phyloP scores from a whole-genome alignment of 2,113 vertebrate species.

The Sebastes schlegelii region DNA sequence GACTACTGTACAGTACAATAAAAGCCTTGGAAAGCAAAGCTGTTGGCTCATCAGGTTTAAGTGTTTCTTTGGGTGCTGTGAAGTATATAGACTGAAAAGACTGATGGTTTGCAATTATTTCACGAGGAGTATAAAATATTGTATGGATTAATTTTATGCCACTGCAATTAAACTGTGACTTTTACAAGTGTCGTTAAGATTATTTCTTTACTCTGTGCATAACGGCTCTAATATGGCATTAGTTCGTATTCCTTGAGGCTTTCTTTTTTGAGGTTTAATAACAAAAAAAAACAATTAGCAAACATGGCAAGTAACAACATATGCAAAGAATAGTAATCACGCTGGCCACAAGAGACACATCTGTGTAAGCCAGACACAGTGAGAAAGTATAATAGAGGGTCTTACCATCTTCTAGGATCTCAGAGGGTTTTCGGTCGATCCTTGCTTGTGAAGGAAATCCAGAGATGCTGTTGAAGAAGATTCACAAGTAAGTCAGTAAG shows the following conservation, averaged over 20 bases:
- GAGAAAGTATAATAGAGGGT: background rate
- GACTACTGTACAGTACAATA: conserved; percentile 13
- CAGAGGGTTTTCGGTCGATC: background rate
- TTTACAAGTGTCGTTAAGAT: conserved; percentile 35
- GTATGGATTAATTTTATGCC: conserved; percentile 37
- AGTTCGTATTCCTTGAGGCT: background rate
- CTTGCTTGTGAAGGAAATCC: conserved; percentile 7
- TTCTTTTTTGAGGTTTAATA: background rate
- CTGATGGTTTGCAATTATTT: conserved; percentile 28
- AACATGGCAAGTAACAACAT: background rate
- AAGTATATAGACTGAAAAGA: conserved; percentile 27
- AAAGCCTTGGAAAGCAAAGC: conserved; percentile 39
- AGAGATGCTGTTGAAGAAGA: conserved; percentile 11
- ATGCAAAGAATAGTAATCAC: background rate
- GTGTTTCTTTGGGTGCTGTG: conserved; percentile 35
- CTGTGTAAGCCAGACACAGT: background rate
- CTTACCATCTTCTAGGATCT: conserved; percentile 4
- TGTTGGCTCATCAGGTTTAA: conserved; percentile 46
- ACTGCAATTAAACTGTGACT: conserved; percentile 37
- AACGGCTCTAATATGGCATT: conserved; percentile 13
- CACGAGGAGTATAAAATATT: conserved; percentile 35
- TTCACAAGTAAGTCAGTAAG: background rate
- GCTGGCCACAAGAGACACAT: background rate
- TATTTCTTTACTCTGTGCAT: background rate
- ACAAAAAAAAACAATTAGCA: conserved; percentile 1